A percentile compares a stretch with the other conserved stretches of the same genome.
These are phyloP conservation scores for Actenoides hombroni DNA, from an alignment of 2,113 vertebrate species.

Conservation along the genomic window DNA sequence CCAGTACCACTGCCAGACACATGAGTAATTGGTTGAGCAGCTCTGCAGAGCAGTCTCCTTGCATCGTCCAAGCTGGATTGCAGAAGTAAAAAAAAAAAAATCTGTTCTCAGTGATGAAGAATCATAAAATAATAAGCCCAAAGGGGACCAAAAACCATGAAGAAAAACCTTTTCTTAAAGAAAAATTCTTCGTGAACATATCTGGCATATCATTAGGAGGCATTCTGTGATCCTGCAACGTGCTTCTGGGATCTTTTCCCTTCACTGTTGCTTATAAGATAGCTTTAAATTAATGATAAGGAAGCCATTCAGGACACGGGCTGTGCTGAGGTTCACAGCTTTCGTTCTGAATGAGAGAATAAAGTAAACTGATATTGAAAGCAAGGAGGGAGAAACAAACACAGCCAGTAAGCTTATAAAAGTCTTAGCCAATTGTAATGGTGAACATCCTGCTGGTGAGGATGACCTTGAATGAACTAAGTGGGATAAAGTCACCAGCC, in stretches of 20 bases:
- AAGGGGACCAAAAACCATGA: not conserved
- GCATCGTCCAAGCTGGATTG: not conserved
- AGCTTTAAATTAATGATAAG: conserved; percentile 62
- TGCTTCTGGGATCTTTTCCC: conserved; percentile 7
- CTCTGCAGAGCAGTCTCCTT: conserved; percentile 58
- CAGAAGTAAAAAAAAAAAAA: conserved; percentile 8
- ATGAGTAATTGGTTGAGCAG: conserved; percentile 53
- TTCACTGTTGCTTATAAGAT: not conserved
- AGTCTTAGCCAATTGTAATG: conserved; percentile 61
- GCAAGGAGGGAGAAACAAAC: conserved; percentile 46
- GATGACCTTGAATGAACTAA: conserved; percentile 76
- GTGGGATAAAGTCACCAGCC: conserved; percentile 73
- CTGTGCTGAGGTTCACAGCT: conserved; percentile 37
- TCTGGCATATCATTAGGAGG: not conserved
- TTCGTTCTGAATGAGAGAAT: conserved; percentile 41
- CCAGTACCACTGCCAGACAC: conserved; percentile 31
- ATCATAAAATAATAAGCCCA: not conserved
- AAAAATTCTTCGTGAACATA: not conserved
- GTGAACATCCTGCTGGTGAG: conserved; percentile 49
- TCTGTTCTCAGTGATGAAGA: not conserved
- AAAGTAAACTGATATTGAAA: conserved; percentile 55
- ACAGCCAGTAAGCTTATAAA: conserved; percentile 67
- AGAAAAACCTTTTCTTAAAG: not conserved
- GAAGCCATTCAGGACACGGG: conserved; percentile 6
- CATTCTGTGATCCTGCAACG: not conserved